Conservation (phyloP, 2,113 vertebrate species). For the Zeus faber region DNA sequence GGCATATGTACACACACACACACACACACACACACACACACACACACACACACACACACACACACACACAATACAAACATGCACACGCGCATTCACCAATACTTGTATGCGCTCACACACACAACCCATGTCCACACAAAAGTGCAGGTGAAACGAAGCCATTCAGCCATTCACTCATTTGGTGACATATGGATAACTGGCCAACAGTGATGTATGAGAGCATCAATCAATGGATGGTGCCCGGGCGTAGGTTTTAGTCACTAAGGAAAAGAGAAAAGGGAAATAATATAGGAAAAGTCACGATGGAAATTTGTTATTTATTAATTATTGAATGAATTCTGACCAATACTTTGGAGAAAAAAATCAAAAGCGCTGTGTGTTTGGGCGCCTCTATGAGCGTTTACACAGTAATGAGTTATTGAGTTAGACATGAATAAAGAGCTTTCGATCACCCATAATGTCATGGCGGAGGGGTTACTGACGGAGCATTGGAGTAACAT, state of each 20-base stretch:
- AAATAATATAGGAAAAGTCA: constrained; percentile 19
- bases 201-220: constrained; percentile 10
- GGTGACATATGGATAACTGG: constrained; percentile 28
- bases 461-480: neutral
- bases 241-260: constrained; percentile 17
- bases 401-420: neutral
- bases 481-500: neutral
- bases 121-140: constrained; percentile 28
- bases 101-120: neutral
- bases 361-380: neutral
- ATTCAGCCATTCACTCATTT: constrained; percentile 30
- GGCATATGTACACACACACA: constrained; percentile 19
- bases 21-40: constrained; percentile 25
- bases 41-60: constrained; percentile 26
- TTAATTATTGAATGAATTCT: neutral
- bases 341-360: neutral
- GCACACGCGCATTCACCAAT: no score
- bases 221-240: constrained; percentile 19
- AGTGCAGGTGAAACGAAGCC: constrained; percentile 47
- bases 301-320: constrained; percentile 19
- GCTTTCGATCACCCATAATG: neutral
- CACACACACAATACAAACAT: neutral
- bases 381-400: neutral
- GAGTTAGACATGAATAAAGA: neutral
- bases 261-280: constrained; percentile 21